A percentile compares a stretch with the other conserved stretches of the same genome.
Conservation (phyloP, 1,140 invertebrate genomes). For the Bacillus rossius region DNA sequence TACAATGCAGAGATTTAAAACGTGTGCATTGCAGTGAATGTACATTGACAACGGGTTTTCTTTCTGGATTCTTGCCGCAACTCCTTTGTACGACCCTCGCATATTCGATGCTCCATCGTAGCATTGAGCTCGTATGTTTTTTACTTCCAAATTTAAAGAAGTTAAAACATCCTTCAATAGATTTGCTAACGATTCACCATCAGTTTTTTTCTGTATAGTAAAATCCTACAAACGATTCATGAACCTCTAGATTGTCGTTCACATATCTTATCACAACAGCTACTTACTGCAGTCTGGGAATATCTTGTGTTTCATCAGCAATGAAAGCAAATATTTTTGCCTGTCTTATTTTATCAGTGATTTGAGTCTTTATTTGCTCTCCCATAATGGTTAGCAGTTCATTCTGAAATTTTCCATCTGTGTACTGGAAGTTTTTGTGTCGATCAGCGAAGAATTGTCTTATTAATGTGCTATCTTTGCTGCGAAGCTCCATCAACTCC, state of each 20-base stretch:
- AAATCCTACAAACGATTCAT: constrained; percentile 15
- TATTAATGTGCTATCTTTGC: not conserved
- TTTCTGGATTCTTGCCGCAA: constrained; percentile 10
- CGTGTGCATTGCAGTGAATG: constrained; percentile 15
- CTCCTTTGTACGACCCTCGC: constrained; percentile 13
- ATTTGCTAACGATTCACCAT: constrained; percentile 11
- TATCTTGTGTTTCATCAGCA: constrained; percentile 11
- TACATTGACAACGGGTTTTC: constrained; percentile 15
- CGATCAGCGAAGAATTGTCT: not conserved
- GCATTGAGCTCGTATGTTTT: constrained; percentile 15
- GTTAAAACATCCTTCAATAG: constrained; percentile 16
- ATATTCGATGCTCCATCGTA: constrained; percentile 16
- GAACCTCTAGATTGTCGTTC: constrained; percentile 12
- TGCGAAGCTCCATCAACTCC: not conserved
- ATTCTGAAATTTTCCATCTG: not conserved
- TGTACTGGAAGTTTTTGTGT: constrained; percentile 7
- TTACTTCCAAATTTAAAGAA: constrained; percentile 14
- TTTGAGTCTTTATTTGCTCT: not conserved
- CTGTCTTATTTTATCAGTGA: constrained; percentile 7
- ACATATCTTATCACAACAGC: constrained; percentile 13
- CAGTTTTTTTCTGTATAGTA: constrained; percentile 17
- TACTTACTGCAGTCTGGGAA: constrained; percentile 11
- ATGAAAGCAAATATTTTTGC: constrained; percentile 11
- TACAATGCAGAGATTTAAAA: constrained; percentile 8
- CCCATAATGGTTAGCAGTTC: constrained; percentile 1